Base-by-base conservation (phyloP, 1,140 invertebrate genomes). In the Cataglyphis hispanica region DNA sequence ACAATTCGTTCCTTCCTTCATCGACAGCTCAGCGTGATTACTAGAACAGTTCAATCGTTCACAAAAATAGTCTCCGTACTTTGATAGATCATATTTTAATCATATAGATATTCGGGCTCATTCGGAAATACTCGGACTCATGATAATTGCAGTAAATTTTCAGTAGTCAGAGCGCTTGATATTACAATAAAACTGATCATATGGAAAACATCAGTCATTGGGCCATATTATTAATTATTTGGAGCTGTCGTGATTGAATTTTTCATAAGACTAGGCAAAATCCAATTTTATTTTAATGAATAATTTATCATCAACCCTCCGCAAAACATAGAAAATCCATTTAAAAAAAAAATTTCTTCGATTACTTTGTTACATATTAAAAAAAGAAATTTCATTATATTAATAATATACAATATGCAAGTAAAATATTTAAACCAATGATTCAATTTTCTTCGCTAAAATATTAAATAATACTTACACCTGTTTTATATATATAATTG, bases 11-110 rank as follows among this genome's bases (percentile, higher is more conserved):
- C n/a, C 43, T 80, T 58, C 43, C 61, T 53, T 80, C 43, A 50
- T 66, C 63, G 76, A 80, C 76, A 80, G 31, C 76, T 80, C 76
- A 50, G 22, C 19, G 43, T 25, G 27, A 67, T 80, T 53, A 67
- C 1, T 67, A 40, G 63, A 3, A 78, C 43, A 53, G 13, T 67
- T 80, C n/a, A 22, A 80, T 78, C 60, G 16, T 13, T 77, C 27
- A 31, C 37, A 53, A 67, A 80, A 80, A 37, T 34, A 43, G 43
- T 5, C n/a, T 8, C 8, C 2, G 66, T 50, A 64, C 10, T 64
- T 34, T 58, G 61, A 25, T 19, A 31, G 27, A 67, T 67, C n/a
- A 80, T 53, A 53, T 67, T 53, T 37, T 56, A 69, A 69, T 80
- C 46, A 67, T 69, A 66, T 40, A 69, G n/a, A 66, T 66, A n/a